Conservation (phyloP, 2,113 vertebrate species). For the Leucopternis melanops region DNA sequence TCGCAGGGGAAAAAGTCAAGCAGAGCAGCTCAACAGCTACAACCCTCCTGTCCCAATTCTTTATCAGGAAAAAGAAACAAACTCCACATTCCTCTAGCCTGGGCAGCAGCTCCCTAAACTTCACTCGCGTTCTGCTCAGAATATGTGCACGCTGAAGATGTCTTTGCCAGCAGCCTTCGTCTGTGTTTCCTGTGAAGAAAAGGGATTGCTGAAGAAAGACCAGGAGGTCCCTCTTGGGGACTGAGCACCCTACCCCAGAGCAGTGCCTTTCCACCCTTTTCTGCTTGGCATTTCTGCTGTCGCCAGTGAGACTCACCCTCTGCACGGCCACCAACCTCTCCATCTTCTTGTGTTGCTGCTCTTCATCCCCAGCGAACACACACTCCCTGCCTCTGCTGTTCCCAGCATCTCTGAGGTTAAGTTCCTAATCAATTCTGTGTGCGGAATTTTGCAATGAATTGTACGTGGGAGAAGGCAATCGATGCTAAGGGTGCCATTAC, state of each 20-base stretch:
- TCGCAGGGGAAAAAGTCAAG: neutral
- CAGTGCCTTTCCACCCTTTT: neutral
- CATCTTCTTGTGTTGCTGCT: neutral
- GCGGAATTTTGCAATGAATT: neutral
- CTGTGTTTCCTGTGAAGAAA: neutral
- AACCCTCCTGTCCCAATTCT: neutral
- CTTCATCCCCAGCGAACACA: neutral
- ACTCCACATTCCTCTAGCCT: neutral
- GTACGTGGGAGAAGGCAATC: neutral
- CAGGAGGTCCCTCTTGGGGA: neutral
- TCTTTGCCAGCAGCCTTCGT: neutral
- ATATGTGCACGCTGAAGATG: rapidly evolving
- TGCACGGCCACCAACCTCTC: rapidly evolving
- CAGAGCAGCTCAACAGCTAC: neutral
- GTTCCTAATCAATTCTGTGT: neutral
- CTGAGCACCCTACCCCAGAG: neutral
- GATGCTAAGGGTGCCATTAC: rapidly evolving
- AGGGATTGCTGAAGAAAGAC: neutral
- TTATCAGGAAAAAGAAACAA: neutral
- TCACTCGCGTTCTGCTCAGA: neutral
- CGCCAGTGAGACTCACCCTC: neutral
- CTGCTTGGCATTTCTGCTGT: neutral
- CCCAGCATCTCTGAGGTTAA: neutral
- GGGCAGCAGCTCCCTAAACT: neutral
- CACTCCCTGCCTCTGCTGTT: neutral